Conservation (phyloP, 53 echinoderm and acorn worm species). For the Hippasteria phrygiana region DNA sequence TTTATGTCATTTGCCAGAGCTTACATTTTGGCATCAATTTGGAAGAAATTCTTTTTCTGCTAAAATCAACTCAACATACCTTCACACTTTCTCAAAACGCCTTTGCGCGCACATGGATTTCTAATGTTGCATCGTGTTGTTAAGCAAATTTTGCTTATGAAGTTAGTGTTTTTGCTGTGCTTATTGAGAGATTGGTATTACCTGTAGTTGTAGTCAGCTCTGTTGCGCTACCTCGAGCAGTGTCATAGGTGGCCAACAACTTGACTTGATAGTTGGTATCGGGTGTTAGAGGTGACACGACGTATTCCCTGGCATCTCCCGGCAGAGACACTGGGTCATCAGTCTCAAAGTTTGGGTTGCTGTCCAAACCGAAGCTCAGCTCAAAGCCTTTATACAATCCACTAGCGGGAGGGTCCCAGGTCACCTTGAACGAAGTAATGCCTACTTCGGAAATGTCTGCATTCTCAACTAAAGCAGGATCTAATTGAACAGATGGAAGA, state of each 20-base stretch:
- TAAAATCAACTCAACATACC: too few species aligned
- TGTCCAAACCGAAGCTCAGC: slow-evolving; percentile 11
- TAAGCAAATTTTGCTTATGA: too few species aligned
- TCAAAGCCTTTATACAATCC: slow-evolving; percentile 25
- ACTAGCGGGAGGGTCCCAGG: slow-evolving; percentile 32
- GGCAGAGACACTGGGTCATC: neutral
- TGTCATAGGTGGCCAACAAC: neutral
- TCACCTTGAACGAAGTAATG: slow-evolving; percentile 13
- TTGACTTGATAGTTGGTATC: slow-evolving; percentile 28
- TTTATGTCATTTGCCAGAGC: too few species aligned
- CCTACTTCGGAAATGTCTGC: neutral
- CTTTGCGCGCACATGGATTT: too few species aligned
- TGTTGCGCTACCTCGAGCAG: neutral
- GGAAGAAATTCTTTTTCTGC: too few species aligned
- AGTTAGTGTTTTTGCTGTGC: too few species aligned
- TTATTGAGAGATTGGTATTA: neutral
- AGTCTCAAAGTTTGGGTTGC: neutral
- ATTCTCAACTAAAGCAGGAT: neutral
- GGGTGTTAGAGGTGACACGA: slow-evolving; percentile 22
- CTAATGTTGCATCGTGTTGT: too few species aligned
- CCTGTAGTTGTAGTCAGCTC: neutral
- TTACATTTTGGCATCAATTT: too few species aligned
- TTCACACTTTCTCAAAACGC: too few species aligned
- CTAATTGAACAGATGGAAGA: neutral
- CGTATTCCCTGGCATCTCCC: slow-evolving; percentile 38